Base-by-base conservation (phyloP, 1,140 invertebrate genomes). In the Ridgeia piscesae region DNA sequence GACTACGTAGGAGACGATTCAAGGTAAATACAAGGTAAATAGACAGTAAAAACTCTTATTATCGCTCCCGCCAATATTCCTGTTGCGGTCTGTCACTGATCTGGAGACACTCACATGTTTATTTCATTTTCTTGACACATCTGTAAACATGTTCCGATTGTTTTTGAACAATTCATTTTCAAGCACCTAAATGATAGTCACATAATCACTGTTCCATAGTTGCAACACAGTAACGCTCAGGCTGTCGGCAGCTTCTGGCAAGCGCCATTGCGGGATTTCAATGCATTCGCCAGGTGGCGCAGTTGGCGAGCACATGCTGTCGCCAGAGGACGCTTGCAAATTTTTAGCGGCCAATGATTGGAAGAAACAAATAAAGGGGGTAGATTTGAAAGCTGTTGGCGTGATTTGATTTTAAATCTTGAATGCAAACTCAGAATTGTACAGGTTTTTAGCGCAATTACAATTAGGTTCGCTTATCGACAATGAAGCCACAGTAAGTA, bases 401-500 rank as follows among this genome's bases (percentile, higher is more conserved):
- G 58, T 77, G 58, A 77, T 31, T 77, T 77, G 58, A 77, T 77
- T 77, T 77, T 77, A 9, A 21, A 21, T 77, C 58, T 77, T 77
- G 58, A 77, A 77, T 77, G 58, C 27, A 31, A 77, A 77, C 58
- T 77, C 8, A 77, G 42, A 77, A 77, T 77, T 77, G 58, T 77
- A 27, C 17, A 17, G 0, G 58, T 77, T 77, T 77, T 77, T 50
- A 21, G 27, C 58, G 58, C 11, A 14, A 21, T 77, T 21, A 77
- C 0, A 77, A 21, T 77, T 77, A 27, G 58, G 27, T 77, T 77
- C 58, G 27, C 17, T 77, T 77, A 21, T 77, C 58, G 6, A 77
- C 58, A 77, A 77, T 77, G 58, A 77, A 77, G 58, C 58, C 58
- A 77, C 58, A 77, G 58, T 77, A 77, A 77, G 58, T 77, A 77